Base-by-base conservation (phyloP, 2,888 invertebrate species). In the Scrobipalpa atriplicella region DNA sequence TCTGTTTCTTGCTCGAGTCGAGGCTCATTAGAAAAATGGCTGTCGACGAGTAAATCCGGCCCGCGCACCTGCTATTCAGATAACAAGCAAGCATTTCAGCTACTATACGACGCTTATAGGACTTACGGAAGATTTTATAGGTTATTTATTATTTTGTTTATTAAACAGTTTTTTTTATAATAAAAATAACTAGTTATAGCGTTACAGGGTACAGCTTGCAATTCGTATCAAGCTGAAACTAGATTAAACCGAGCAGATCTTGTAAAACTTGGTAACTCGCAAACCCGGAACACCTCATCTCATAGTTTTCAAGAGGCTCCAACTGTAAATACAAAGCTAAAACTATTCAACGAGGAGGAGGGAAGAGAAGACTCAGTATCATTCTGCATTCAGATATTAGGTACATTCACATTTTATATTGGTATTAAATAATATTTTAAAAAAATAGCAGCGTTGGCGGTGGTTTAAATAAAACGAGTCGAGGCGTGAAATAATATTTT, bases 401-500 rank as follows among this genome's bases (percentile, higher is more conserved):
- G n/a, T 19, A 19, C 18, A 52, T 54, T 54, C 19, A 10, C 54
- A 54, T 54, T 19, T 21, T 54, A 21, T 11, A 13, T 43, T 43
- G 10, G 54, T 54, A 10, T 19, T 54, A 19, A 54, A 54, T 54
- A 21, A 21, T 9, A n/a, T 58, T 58, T 58, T 16, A 58, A 58
- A 58, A 38, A 13, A 13, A 36, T 36, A 2, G 8, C 51, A 2
- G n/a, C 58, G 19, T 56, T 56, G 21, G 54, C 54, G 10, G 19
- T 56, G 58, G 58, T 58, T 38, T 9, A 58, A 58, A 58, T 58
- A 58, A n/a, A 58, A 58, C 54, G 58, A 58, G 5, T 7, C 58
- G 38, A 58, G 29, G 58, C 58, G 58, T 58, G 29, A 58, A 58
- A 58, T 58, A 58, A 58, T 58, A 58, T 58, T 58, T 58, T 29